Base-by-base conservation (phyloP, 2,113 vertebrate species). In the Pyxicephalus adspersus region DNA sequence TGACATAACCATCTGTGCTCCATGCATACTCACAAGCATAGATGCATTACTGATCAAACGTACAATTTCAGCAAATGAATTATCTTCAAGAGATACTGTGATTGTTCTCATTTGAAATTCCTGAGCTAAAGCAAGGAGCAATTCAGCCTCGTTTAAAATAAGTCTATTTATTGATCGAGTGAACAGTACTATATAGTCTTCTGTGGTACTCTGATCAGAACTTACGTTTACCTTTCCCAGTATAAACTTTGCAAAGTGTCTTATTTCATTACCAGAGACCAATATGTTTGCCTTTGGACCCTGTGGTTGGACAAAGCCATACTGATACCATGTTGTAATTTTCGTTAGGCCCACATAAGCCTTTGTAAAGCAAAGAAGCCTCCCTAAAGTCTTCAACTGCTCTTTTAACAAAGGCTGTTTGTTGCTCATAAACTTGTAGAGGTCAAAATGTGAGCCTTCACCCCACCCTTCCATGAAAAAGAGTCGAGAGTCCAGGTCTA, bases 391-490 rank as follows among this genome's bases (percentile, higher is more conserved):
- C 89, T 89, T 94, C 16, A 99, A 91, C 86, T 99, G 96, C 3
- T 96, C 92, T 76, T 94, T 96, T 63, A 99, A 90, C 0, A 99
- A 94, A 0, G 98, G 98, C 85, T 95, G 96, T 86, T 97, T 98
- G 86, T 90, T 95, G 91, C 96, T 98, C 51, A 99, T 93, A 55
- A 98, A 91, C 74, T 89, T 91, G 87, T 99, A 99, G 19, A 99
- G 95, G 58, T 99, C 95, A 70, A 98, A 99, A 89, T 99, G 94
- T 0, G 90, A 88, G 0, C 98, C 98, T 87, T 98, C 96, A 0
- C 84, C 84, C 97, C 97, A 97, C 25, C 98, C 98, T 87, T 99
- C 98, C 96, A 98, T 98, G 89, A 99, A 99, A 84, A 99, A 95
- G 8, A 98, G 91, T 0, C 98, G 90, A 0, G 96, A 93, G 61